Conservation (phyloP, 2,888 invertebrate species). For the Neuroscelio doddi region DNA sequence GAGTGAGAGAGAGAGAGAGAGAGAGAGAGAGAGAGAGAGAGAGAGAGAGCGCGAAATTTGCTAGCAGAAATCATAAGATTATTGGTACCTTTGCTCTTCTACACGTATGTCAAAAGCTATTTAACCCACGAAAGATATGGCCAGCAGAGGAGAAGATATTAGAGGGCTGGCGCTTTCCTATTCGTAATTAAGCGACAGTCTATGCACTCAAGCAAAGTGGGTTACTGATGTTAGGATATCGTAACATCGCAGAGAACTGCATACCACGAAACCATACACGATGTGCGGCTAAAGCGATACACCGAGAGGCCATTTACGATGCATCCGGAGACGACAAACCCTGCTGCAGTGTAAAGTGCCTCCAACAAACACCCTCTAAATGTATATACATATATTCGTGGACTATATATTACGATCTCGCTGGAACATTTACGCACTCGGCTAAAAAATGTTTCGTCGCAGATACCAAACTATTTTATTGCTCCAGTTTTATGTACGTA, state of each 20-base stretch:
- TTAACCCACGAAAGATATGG: not conserved
- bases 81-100: not conserved
- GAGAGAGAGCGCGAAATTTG: no score
- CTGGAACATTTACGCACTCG: no score
- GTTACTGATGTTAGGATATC: constrained; percentile 32
- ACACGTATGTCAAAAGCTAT: not conserved
- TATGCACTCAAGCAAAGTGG: constrained; percentile 57
- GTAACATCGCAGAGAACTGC: constrained; percentile 6
- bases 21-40: no score
- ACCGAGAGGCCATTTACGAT: constrained; percentile 8
- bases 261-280: constrained; percentile 9
- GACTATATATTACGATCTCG: no score
- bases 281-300: constrained; percentile 6
- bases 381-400: no score
- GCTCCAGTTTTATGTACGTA: no score
- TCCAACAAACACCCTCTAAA: not conserved
- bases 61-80: no score
- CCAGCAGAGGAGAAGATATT: not conserved
- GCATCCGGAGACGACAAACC: constrained; percentile 8
- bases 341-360: not conserved
- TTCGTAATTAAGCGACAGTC: constrained; percentile 61
- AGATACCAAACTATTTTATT: no score
- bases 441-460: no score
- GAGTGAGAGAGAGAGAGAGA: no score
- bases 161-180: constrained; percentile 2